These are phyloP conservation scores for Eucera pruinosa DNA, from an alignment of 2,888 invertebrate genomes.

Conservation along the genomic window DNA sequence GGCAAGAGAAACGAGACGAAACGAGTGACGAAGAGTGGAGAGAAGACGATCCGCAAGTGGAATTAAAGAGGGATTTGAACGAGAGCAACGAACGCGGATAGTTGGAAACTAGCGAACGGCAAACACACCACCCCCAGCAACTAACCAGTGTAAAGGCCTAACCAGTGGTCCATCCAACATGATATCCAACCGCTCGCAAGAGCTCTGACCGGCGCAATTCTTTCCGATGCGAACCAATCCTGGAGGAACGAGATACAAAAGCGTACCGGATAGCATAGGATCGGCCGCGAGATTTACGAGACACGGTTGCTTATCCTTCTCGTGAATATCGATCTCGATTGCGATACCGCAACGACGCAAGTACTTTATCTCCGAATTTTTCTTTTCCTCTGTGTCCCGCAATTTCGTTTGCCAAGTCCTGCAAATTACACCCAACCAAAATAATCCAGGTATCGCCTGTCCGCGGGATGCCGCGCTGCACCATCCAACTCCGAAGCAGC, in stretches of 20 bases:
- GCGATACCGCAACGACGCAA: conserved; percentile 87
- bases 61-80: too few species aligned
- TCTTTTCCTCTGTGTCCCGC: conserved; percentile 84
- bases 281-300: conserved; percentile 88
- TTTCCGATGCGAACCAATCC: conserved; percentile 85
- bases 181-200: conserved; percentile 85
- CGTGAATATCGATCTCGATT: conserved; percentile 83
- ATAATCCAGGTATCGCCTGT: conserved; percentile 25
- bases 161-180: conserved; percentile 87
- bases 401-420: conserved; percentile 85
- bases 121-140: conserved; percentile 56
- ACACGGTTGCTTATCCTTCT: conserved; percentile 85
- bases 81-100: conserved; percentile 6
- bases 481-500: background rate
- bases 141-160: conserved; percentile 87
- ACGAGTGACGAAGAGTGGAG: background rate
- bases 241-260: conserved; percentile 85
- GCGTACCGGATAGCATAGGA: conserved; percentile 87
- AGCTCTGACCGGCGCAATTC: conserved; percentile 46
- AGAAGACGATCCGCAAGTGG: too few species aligned
- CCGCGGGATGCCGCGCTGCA: too few species aligned
- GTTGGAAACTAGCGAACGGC: conserved; percentile 7
- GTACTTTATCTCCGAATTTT: conserved; percentile 85
- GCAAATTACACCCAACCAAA: conserved; percentile 67
- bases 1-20: too few species aligned